A percentile compares a stretch with the other conserved stretches of the same genome.
phyloP scores from a whole-genome alignment of 1,140 invertebrate species.

The Polypedilum vanderplanki region DNA sequence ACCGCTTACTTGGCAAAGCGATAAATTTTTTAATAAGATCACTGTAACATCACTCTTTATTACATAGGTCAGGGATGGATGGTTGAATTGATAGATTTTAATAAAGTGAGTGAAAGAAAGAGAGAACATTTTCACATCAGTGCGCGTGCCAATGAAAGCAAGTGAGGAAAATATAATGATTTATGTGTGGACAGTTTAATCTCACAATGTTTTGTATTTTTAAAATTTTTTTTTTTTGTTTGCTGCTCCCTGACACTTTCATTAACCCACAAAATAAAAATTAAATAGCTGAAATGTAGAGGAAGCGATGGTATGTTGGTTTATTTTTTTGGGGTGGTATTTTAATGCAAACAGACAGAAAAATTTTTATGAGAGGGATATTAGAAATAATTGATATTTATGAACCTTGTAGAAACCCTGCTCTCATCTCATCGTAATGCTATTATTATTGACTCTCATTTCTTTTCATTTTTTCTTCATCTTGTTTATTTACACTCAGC shows the following conservation, averaged over 20 bases:
- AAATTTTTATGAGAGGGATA: slow-evolving; percentile 7
- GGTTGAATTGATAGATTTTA: neutral
- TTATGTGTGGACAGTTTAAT: slow-evolving; percentile 22
- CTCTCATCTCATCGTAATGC: neutral
- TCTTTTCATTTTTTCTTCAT: neutral
- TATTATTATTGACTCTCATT: slow-evolving; percentile 5
- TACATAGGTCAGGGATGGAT: slow-evolving; percentile 23
- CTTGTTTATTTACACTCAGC: neutral
- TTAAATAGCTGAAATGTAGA: neutral
- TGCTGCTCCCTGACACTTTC: neutral
- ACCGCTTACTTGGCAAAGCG: too few relatives aligned
- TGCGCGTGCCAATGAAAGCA: slow-evolving; percentile 6
- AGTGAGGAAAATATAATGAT: neutral
- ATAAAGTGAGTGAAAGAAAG: too few relatives aligned
- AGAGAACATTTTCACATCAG: neutral
- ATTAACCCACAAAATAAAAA: neutral
- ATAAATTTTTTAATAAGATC: neutral
- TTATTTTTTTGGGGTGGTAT: neutral
- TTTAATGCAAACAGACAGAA: neutral
- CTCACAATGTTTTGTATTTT: slow-evolving; percentile 2
- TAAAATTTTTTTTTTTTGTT: neutral
- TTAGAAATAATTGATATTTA: slow-evolving; percentile 4
- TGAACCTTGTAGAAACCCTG: neutral
- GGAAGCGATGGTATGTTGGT: neutral
- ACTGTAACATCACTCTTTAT: neutral